phyloP scores from a whole-genome alignment of 2,888 invertebrate species.

The Baccha elongata region DNA sequence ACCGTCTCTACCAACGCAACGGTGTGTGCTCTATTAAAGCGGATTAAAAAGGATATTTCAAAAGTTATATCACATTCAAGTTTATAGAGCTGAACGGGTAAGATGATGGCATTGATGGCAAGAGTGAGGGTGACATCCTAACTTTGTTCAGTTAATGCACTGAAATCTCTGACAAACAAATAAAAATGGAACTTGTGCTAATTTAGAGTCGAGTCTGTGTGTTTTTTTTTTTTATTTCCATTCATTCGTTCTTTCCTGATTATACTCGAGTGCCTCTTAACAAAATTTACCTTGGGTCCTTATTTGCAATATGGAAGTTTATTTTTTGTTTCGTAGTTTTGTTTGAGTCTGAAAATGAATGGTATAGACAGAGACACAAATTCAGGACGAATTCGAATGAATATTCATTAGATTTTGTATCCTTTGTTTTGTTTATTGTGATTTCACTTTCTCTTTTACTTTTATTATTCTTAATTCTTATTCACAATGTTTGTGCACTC shows the following conservation, averaged over 20 bases:
- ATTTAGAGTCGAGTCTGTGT: conserved; percentile 17
- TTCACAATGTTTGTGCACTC: background rate
- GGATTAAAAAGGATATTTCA: conserved; percentile 49
- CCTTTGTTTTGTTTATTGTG: conserved; percentile 5
- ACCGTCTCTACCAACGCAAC: background rate
- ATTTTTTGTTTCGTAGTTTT: conserved; percentile 19
- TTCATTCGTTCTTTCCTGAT: conserved; percentile 5
- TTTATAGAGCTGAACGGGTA: background rate
- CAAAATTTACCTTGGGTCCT: conserved; percentile 37
- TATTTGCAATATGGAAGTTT: conserved; percentile 33
- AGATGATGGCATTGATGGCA: background rate
- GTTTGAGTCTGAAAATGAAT: conserved; percentile 10
- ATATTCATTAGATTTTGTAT: conserved; percentile 39
- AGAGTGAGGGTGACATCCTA: background rate
- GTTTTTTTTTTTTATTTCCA: background rate
- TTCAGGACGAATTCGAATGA: conserved; percentile 47
- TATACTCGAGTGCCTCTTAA: background rate
- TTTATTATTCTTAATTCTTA: background rate
- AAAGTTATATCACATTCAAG: conserved; percentile 35
- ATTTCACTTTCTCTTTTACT: background rate
- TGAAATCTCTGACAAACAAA: conserved; percentile 35
- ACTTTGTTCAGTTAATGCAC: background rate
- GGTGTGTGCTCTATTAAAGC: conserved; percentile 19
- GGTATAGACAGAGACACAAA: conserved; percentile 29
- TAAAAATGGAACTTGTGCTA: conserved; percentile 38